These are phyloP conservation scores for Ataeniobius toweri DNA, from an alignment of 2,797 vertebrate species.

Conservation along the genomic window DNA sequence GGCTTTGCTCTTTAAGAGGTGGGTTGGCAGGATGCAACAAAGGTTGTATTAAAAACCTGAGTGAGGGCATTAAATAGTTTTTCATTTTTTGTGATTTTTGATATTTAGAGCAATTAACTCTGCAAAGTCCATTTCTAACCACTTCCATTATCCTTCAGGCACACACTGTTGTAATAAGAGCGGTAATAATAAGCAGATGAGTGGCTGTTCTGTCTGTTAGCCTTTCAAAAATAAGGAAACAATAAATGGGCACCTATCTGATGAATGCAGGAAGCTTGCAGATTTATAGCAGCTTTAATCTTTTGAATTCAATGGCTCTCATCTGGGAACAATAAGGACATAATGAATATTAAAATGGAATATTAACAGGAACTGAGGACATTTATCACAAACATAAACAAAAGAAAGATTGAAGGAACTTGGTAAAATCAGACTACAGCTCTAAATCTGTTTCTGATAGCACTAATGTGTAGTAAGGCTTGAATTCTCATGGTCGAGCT, in stretches of 20 bases:
- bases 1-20: slow-evolving; percentile 54
- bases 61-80: slow-evolving; percentile 43
- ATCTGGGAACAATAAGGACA: slow-evolving; percentile 76
- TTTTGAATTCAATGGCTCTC: slow-evolving; percentile 64
- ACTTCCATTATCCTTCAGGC: slow-evolving; percentile 55
- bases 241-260: slow-evolving; percentile 54
- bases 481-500: slow-evolving; percentile 71
- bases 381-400: slow-evolving; percentile 53
- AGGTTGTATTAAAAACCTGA: slow-evolving; percentile 47
- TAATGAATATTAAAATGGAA: slow-evolving; percentile 73
- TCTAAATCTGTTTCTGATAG: slow-evolving; percentile 42
- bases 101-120: slow-evolving; percentile 48
- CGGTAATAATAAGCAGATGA: slow-evolving; percentile 76
- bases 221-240: slow-evolving; percentile 65
- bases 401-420: slow-evolving; percentile 23
- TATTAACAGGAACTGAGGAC: slow-evolving; percentile 59
- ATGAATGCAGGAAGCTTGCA: slow-evolving; percentile 59
- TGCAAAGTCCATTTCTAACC: slow-evolving; percentile 48
- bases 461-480: slow-evolving; percentile 37
- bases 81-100: slow-evolving; percentile 40
- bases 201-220: slow-evolving; percentile 59
- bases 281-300: slow-evolving; percentile 72
- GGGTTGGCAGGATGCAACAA: slow-evolving; percentile 38
- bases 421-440: slow-evolving; percentile 18
- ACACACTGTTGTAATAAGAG: slow-evolving; percentile 64